Base-by-base conservation (phyloP, 2,888 invertebrate species). In the Piscicola geometra region DNA sequence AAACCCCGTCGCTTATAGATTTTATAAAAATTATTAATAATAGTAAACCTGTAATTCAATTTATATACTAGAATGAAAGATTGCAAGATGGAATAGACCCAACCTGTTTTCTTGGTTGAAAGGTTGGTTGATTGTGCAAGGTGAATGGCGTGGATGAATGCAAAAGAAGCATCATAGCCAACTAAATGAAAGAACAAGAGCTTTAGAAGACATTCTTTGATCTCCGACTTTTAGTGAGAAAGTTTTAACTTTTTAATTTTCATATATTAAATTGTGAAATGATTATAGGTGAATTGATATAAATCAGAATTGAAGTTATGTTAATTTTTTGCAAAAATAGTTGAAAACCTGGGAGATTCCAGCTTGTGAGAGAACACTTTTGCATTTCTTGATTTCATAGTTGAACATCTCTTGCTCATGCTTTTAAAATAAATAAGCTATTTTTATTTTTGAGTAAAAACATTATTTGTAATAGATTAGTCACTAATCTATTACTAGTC, bases 141-240 rank as follows among this genome's bases (percentile, higher is more conserved):
- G 70, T 84, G 84, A 21, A 85, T 77, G 41, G 84, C 83, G 79
- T 84, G 82, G 32, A 86, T 83, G 73, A 81, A 81, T 15, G 81
- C 81, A 79, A 84, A 85, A 12, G 81, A 79, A 0, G 83, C 82
- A 78, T 84, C 82, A 76, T 84, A 82, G 1, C 84, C 85, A 35
- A 85, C 76, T 72, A 84, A 80, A 47, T 82, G 80, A 79, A 84
- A 85, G 79, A 82, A 84, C 18, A 85, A 77, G 9, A 82, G 78
- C 5, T 82, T 78, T 25, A 82, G 80, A 30, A 85, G 78, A 71
- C 79, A 80, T 28, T 83, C 83, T 75, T 81, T 78, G n/a, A 82
- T 80, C 77, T 83, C 80, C 36, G 75, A 74, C 82, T 83, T n/a
- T n/a, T n/a, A n/a, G n/a, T n/a, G n/a, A n/a, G n/a, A n/a, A n/a